Conservation (phyloP, 2,113 vertebrate genomes). For the Athene noctua region DNA sequence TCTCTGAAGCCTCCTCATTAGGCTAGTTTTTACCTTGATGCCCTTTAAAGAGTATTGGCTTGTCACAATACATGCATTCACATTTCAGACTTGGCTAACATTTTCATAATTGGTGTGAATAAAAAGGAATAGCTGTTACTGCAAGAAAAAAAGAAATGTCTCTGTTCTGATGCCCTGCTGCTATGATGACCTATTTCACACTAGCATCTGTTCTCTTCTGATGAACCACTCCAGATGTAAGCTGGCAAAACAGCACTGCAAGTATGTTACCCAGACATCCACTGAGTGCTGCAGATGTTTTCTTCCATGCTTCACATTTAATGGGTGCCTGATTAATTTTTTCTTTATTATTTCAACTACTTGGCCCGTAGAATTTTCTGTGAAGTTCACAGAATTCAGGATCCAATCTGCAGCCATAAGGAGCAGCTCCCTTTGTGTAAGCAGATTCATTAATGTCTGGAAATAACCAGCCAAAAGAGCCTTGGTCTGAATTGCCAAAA, state of each 20-base stretch:
- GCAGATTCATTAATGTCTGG: neutral
- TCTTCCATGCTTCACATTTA: neutral
- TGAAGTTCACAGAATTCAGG: neutral
- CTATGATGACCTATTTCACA: conserved; percentile 65
- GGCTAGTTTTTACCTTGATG: neutral
- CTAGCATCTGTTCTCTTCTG: conserved; percentile 58
- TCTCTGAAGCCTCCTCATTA: neutral
- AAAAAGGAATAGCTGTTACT: conserved; percentile 54
- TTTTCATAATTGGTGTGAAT: conserved; percentile 63
- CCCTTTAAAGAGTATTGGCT: neutral
- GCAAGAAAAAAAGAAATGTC: conserved; percentile 13
- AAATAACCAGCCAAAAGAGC: neutral
- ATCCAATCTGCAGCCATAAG: neutral
- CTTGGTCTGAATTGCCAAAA: neutral
- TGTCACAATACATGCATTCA: neutral
- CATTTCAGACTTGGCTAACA: conserved; percentile 35
- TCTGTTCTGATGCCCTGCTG: conserved; percentile 39
- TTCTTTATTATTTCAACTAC: neutral
- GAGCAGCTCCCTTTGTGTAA: neutral
- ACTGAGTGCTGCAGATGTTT: conserved; percentile 18
- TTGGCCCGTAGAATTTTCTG: neutral
- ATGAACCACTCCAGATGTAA: conserved; percentile 59
- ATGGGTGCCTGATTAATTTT: neutral
- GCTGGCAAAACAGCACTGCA: neutral
- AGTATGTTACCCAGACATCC: neutral